These are phyloP conservation scores for Bos taurus DNA, from an alignment of 2,113 vertebrate species.

Conservation along the genomic window DNA sequence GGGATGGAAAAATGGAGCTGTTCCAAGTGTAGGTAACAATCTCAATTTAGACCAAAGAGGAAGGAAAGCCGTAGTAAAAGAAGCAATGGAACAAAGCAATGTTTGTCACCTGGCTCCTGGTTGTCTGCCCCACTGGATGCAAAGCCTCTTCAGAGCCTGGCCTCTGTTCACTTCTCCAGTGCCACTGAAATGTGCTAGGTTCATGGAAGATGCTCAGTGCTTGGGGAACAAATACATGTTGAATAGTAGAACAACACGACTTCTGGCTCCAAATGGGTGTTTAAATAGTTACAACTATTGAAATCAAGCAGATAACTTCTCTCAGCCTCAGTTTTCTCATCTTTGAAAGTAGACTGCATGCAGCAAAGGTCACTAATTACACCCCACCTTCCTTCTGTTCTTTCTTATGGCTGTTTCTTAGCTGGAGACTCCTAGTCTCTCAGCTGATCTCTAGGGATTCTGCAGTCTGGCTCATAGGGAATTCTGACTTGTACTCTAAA, in stretches of 20 bases:
- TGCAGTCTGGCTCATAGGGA: not conserved
- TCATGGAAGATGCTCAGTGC: not conserved
- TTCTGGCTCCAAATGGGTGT: not conserved
- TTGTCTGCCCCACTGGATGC: fast-evolving
- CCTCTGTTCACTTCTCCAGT: fast-evolving
- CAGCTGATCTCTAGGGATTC: not conserved
- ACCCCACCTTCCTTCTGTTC: not conserved
- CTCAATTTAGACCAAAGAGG: not conserved
- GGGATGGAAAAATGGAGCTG: not conserved
- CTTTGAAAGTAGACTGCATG: not conserved
- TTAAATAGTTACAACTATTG: not conserved
- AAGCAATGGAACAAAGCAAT: not conserved
- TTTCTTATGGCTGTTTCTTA: not conserved
- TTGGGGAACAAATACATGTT: not conserved
- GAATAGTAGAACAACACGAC: not conserved
- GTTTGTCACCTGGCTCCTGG: fast-evolving
- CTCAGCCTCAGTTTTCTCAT: not conserved
- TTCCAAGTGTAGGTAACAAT: not conserved
- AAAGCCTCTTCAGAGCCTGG: not conserved
- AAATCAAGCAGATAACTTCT: not conserved
- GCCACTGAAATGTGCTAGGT: fast-evolving
- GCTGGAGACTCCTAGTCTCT: not conserved
- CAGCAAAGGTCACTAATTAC: not conserved
- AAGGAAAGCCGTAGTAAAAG: not conserved
- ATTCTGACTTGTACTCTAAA: not conserved